These are phyloP conservation scores for Limnodromus scolopaceus DNA, from an alignment of 2,797 vertebrate species.

Conservation along the genomic window DNA sequence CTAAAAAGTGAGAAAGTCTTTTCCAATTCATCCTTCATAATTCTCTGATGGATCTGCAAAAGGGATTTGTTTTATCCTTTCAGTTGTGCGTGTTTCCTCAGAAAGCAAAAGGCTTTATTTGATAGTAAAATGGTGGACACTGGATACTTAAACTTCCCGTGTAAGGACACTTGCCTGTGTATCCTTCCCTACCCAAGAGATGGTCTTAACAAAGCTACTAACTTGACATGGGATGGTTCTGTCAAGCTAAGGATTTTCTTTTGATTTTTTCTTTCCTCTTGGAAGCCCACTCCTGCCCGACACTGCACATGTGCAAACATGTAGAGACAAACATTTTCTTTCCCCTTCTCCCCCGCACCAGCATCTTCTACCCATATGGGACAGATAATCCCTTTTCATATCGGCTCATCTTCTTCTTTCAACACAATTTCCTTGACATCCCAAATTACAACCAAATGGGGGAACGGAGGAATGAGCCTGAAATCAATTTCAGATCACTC, in stretches of 20 bases:
- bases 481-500: slow-evolving; percentile 45
- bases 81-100: neutral
- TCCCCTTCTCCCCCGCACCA: neutral
- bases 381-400: slow-evolving; percentile 29
- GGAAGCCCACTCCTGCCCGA: neutral
- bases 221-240: neutral
- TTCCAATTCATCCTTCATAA: neutral
- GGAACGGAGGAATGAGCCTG: neutral
- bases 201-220: neutral
- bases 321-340: neutral
- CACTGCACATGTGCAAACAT: neutral
- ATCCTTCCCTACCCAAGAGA: neutral
- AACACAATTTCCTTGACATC: slow-evolving; percentile 46
- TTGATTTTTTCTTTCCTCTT: neutral
- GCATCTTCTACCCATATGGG: slow-evolving; percentile 62
- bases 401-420: slow-evolving; percentile 42
- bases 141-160: neutral
- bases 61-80: neutral
- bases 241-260: neutral
- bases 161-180: neutral
- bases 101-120: neutral
- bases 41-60: neutral
- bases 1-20: neutral
- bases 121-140: neutral
- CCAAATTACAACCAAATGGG: slow-evolving; percentile 64